These are phyloP conservation scores for Calyptomena viridis DNA, from an alignment of 2,113 vertebrate genomes.

Conservation along the genomic window DNA sequence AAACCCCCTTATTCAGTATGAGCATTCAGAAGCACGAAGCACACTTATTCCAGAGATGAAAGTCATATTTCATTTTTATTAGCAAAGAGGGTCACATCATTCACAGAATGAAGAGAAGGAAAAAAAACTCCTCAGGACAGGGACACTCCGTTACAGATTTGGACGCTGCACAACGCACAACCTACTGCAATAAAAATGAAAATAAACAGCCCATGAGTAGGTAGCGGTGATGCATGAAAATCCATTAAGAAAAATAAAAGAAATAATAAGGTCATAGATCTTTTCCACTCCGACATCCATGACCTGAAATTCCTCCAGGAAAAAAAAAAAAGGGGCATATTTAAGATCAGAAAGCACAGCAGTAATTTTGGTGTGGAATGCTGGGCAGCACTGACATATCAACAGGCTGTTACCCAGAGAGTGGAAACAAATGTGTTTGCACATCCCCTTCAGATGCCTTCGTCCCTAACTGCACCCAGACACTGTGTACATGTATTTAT, in stretches of 20 bases:
- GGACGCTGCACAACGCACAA: neutral
- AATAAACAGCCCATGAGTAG: slow-evolving; percentile 28
- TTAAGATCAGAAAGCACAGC: neutral
- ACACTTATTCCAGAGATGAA: neutral
- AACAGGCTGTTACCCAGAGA: slow-evolving; percentile 28
- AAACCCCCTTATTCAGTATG: neutral
- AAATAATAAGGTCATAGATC: slow-evolving; percentile 41
- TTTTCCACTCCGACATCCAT: neutral
- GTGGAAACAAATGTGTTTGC: neutral
- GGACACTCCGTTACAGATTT: slow-evolving; percentile 7
- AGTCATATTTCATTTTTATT: slow-evolving; percentile 26
- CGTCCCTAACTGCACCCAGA: neutral
- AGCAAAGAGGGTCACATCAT: neutral
- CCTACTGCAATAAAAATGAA: slow-evolving; percentile 11
- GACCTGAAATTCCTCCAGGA: slow-evolving; percentile 7
- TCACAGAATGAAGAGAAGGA: neutral
- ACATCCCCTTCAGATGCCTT: neutral
- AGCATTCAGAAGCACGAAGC: neutral
- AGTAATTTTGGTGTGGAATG: neutral
- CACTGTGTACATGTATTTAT: accelerated
- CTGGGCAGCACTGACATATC: neutral
- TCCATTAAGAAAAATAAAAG: slow-evolving; percentile 57
- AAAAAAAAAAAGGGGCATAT: neutral
- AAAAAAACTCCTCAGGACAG: slow-evolving; percentile 6
- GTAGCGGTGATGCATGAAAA: slow-evolving; percentile 25